Evolutionary conservation across 2,888 invertebrate genomes (phyloP).

Genomic region (Hirtodrosophila confusa): DNA sequence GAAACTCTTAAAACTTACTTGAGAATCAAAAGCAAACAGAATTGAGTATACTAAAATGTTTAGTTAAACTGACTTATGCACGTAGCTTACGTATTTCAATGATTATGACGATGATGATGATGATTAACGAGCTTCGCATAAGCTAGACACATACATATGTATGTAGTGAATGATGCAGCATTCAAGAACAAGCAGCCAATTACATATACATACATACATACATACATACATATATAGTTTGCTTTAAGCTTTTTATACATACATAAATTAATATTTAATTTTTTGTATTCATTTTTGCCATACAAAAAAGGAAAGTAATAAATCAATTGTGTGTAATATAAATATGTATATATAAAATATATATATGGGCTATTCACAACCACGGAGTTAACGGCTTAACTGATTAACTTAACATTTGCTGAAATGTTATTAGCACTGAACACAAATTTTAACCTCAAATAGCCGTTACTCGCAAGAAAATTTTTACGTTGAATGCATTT

Average conservation of each 20-base stretch:
- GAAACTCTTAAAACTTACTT: constrained; percentile 22
- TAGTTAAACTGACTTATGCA: constrained; percentile 20
- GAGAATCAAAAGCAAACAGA: constrained; percentile 17
- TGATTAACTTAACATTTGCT: no score
- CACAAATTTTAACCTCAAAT: no score
- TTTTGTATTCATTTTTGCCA: constrained; percentile 78
- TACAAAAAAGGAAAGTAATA: constrained; percentile 73
- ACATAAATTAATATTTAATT: constrained; percentile 74
- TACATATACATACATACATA: constrained; percentile 20
- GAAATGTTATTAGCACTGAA: no score
- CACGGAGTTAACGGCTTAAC: no score
- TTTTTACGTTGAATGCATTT: no score
- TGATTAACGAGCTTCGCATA: constrained; percentile 40
- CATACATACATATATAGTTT: constrained; percentile 59
- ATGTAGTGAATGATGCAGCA: constrained; percentile 26
- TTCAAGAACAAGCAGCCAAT: constrained; percentile 37
- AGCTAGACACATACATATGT: constrained; percentile 44
- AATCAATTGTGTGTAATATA: constrained; percentile 75
- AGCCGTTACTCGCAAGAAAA: no score
- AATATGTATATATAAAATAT: no score
- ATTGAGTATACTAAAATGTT: constrained; percentile 28
- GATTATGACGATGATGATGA: constrained; percentile 12
- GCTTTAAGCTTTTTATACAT: constrained; percentile 78
- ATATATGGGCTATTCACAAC: no score
- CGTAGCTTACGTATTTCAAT: constrained; percentile 19